These are phyloP conservation scores for Eupithecia inturbata DNA, from an alignment of 2,888 invertebrate species.

Conservation along the genomic window DNA sequence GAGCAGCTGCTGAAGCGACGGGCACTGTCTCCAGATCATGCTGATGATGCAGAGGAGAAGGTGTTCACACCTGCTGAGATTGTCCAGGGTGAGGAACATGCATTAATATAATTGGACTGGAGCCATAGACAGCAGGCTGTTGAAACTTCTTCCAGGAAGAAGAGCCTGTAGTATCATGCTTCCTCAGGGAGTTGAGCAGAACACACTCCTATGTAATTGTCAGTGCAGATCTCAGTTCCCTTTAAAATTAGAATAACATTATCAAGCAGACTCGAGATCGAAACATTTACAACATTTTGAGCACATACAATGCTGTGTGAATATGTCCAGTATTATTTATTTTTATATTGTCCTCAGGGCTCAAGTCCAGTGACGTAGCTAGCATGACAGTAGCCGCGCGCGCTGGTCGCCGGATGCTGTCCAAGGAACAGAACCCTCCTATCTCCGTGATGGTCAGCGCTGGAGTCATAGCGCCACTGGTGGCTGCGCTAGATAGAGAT, in stretches of 20 bases:
- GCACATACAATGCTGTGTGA: too few species aligned
- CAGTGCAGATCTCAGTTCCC: too few species aligned
- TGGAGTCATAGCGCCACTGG: slow-evolving; percentile 93
- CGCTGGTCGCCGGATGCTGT: slow-evolving; percentile 93
- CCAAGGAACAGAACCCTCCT: slow-evolving; percentile 95
- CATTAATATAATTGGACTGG: too few species aligned
- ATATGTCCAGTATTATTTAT: neutral
- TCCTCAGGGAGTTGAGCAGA: too few species aligned
- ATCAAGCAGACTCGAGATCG: too few species aligned
- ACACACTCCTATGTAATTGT: too few species aligned
- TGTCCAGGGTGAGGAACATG: slow-evolving; percentile 75
- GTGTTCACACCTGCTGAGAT: slow-evolving; percentile 88
- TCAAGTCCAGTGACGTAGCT: slow-evolving; percentile 86
- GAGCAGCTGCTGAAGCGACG: slow-evolving; percentile 96
- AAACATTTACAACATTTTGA: too few species aligned
- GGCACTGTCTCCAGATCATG: slow-evolving; percentile 87
- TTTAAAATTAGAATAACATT: too few species aligned
- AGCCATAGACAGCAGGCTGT: too few species aligned
- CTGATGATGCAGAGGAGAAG: slow-evolving; percentile 73
- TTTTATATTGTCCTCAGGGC: slow-evolving; percentile 69
- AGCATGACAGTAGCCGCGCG: slow-evolving; percentile 89
- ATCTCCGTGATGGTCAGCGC: slow-evolving; percentile 93
- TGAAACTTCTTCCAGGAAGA: too few species aligned
- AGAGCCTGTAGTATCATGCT: too few species aligned
- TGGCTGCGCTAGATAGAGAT: slow-evolving; percentile 88